A percentile compares a stretch with the other conserved stretches of the same genome.
Conservation (phyloP, 2,797 vertebrate species). For the Acanthurus tractus region DNA sequence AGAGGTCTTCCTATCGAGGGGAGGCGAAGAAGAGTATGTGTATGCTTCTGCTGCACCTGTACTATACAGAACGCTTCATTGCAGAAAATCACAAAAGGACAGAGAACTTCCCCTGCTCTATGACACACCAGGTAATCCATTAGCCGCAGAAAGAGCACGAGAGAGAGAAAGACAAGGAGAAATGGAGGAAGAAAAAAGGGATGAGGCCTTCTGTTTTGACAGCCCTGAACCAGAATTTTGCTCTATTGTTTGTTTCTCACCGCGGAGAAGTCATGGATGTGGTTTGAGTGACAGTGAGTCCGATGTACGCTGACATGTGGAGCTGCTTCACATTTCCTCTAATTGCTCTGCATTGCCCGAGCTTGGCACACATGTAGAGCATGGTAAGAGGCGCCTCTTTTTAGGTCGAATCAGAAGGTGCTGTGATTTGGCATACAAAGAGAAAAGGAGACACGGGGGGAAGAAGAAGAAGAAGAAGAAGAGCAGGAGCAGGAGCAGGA, state of each 20-base stretch:
- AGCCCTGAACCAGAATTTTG: conserved; percentile 67
- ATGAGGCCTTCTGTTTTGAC: conserved; percentile 75
- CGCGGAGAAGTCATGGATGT: conserved; percentile 71
- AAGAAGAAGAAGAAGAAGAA: conserved; percentile 15
- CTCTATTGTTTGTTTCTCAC: conserved; percentile 79
- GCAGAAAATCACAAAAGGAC: conserved; percentile 59
- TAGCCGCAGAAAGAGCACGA: conserved; percentile 53
- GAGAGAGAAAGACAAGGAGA: conserved; percentile 29
- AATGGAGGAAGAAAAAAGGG: conserved; percentile 49
- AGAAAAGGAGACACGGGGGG: conserved; percentile 57
- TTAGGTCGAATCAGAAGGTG: conserved; percentile 72
- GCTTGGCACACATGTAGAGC: conserved; percentile 78
- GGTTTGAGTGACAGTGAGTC: conserved; percentile 81
- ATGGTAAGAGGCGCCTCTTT: conserved; percentile 74
- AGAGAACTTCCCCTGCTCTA: conserved; percentile 55
- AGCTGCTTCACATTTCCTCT: conserved; percentile 83
- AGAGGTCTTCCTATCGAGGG: conserved; percentile 58
- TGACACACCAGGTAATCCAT: conserved; percentile 72
- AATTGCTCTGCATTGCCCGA: conserved; percentile 78
- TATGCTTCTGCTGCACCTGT: conserved; percentile 56
- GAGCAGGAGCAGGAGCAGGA: conserved; percentile 31
- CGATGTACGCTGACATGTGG: conserved; percentile 71
- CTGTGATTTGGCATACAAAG: conserved; percentile 79
- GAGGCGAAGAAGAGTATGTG: conserved; percentile 46
- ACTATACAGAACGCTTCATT: conserved; percentile 53